phyloP scores from a whole-genome alignment of 2,797 vertebrate species.

The Rhinichthys osculus region DNA sequence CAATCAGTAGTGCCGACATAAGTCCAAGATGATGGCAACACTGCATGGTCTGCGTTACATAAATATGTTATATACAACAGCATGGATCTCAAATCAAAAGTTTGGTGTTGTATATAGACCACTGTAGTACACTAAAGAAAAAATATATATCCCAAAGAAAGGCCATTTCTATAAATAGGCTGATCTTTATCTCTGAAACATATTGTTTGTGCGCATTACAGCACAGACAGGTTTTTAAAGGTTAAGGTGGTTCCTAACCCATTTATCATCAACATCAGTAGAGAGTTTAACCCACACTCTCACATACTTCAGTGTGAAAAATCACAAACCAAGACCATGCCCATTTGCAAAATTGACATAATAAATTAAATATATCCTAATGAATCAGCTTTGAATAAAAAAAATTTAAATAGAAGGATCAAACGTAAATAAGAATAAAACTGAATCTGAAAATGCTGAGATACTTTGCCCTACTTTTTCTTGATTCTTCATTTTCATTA shows the following conservation, averaged over 20 bases:
- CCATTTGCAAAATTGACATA: not conserved
- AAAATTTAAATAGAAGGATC: not conserved
- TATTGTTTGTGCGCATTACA: not conserved
- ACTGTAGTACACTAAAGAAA: too few species aligned
- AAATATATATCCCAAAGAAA: not conserved
- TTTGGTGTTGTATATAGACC: too few species aligned
- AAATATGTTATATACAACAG: not conserved
- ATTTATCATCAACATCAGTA: not conserved
- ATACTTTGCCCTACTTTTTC: too few species aligned
- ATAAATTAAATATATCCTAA: not conserved
- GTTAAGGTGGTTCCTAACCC: not conserved
- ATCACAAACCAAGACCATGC: not conserved
- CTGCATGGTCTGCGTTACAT: too few species aligned
- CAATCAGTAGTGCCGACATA: not conserved
- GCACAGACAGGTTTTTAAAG: not conserved
- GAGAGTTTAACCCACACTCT: not conserved
- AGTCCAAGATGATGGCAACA: not conserved
- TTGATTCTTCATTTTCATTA: not conserved
- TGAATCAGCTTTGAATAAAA: not conserved
- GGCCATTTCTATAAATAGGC: not conserved
- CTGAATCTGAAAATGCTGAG: not conserved
- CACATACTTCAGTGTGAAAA: conserved; percentile 1
- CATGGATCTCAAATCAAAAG: too few species aligned
- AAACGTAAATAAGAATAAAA: not conserved
- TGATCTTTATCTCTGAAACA: not conserved